Conservation (phyloP, 2,113 vertebrate genomes). For the Engystomops pustulosus region DNA sequence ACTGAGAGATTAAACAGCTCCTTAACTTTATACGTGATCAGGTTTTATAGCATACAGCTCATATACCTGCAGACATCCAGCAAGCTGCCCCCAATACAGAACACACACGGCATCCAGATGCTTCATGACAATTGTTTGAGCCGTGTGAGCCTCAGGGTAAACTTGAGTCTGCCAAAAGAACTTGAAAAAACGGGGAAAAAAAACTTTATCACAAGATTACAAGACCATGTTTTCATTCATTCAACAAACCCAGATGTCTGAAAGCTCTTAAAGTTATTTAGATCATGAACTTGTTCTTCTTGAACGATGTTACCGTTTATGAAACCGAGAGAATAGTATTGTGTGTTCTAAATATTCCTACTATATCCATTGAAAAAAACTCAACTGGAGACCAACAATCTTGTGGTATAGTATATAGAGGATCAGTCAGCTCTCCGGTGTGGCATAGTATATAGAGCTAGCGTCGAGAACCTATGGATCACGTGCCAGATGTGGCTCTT, state of each 20-base stretch:
- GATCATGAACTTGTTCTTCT: conserved; percentile 1
- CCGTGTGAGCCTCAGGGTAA: conserved; percentile 46
- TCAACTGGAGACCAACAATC: not conserved
- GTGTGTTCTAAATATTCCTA: too few species aligned
- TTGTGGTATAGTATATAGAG: too few species aligned
- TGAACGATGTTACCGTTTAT: conserved; percentile 13
- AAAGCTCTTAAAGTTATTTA: conserved; percentile 40
- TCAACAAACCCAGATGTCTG: conserved; percentile 47
- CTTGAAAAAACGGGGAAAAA: conserved; percentile 41
- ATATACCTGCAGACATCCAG: conserved; percentile 10
- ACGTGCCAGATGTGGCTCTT: too few species aligned
- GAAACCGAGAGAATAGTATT: not conserved
- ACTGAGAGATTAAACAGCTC: too few species aligned
- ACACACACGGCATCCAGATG: conserved; percentile 54
- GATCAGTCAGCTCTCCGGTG: too few species aligned
- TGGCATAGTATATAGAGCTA: too few species aligned
- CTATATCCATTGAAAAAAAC: too few species aligned
- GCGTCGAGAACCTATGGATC: too few species aligned
- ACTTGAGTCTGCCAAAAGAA: conserved; percentile 37
- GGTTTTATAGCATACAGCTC: not conserved
- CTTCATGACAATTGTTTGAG: conserved; percentile 40
- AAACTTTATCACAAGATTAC: conserved; percentile 50
- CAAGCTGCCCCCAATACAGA: conserved; percentile 19
- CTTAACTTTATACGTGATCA: not conserved
- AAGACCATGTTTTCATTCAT: conserved; percentile 45